Evolutionary conservation across 2,797 vertebrate genomes (phyloP).

Genomic region (Alosa sapidissima): DNA sequence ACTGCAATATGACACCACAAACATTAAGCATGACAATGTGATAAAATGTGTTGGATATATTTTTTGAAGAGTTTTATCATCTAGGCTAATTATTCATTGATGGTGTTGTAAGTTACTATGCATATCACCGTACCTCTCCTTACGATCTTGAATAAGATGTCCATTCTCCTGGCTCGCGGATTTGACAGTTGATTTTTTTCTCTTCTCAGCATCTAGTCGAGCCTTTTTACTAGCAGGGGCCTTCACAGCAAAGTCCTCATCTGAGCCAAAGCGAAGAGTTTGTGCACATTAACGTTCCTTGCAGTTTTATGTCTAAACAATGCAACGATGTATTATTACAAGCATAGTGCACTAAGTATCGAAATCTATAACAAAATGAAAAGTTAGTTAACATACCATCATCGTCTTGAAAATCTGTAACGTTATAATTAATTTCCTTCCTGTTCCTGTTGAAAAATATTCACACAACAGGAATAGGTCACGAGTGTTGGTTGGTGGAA

Average conservation of each 20-base stretch:
- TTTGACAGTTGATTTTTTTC: constrained; percentile 62
- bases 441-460: constrained; percentile 71
- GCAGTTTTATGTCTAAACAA: not conserved
- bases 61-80: too few relatives aligned
- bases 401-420: constrained; percentile 74
- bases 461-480: constrained; percentile 12
- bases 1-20: too few relatives aligned
- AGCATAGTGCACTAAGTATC: too few relatives aligned
- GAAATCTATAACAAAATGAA: too few relatives aligned
- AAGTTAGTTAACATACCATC: constrained; percentile 66
- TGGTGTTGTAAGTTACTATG: too few relatives aligned
- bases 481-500: not conserved
- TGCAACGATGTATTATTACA: too few relatives aligned
- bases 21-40: not conserved
- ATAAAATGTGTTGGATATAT: not conserved
- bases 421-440: constrained; percentile 78
- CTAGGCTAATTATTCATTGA: too few relatives aligned
- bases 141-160: constrained; percentile 50
- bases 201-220: constrained; percentile 66
- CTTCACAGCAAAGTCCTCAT: constrained; percentile 84
- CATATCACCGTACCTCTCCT: constrained; percentile 70
- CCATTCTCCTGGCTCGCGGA: constrained; percentile 62
- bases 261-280: constrained; percentile 54
- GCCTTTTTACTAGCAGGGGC: constrained; percentile 81
- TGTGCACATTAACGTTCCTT: not conserved